These are phyloP conservation scores for Sminthurinus aureus DNA, from an alignment of 2,888 invertebrate species.

Conservation along the genomic window DNA sequence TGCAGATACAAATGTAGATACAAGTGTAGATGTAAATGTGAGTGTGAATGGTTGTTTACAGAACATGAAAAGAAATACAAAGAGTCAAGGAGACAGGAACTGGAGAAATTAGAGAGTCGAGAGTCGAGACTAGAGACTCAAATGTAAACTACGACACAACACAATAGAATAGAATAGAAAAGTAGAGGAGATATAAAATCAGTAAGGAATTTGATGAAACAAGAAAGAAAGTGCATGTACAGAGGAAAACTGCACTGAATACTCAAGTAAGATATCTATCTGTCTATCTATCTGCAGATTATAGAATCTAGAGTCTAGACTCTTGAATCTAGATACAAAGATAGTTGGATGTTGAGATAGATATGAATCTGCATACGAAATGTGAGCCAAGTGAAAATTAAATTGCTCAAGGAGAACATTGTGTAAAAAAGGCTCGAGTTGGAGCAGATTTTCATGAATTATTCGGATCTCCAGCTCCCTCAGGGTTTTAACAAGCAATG, in stretches of 20 bases:
- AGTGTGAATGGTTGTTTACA: no score
- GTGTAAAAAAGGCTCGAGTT: slow-evolving; percentile 19
- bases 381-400: slow-evolving; percentile 37
- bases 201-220: no score
- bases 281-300: no score
- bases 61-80: not conserved
- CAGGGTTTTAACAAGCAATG: slow-evolving; percentile 34
- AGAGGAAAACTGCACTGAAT: no score
- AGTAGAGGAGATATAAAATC: not conserved
- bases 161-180: not conserved
- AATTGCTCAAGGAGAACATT: slow-evolving; percentile 23
- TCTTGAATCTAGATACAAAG: not conserved
- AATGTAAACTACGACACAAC: no score
- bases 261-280: not conserved
- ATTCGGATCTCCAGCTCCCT: slow-evolving; percentile 26
- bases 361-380: slow-evolving; percentile 31
- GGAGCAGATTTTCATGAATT: slow-evolving; percentile 37
- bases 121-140: not conserved
- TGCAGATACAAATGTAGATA: no score
- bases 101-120: not conserved
- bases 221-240: no score
- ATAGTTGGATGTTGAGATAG: not conserved
- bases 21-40: no score
- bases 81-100: not conserved
- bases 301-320: not conserved